These are phyloP conservation scores for Smittia sp. DNA, from an alignment of 2,888 invertebrate species.

Conservation along the genomic window DNA sequence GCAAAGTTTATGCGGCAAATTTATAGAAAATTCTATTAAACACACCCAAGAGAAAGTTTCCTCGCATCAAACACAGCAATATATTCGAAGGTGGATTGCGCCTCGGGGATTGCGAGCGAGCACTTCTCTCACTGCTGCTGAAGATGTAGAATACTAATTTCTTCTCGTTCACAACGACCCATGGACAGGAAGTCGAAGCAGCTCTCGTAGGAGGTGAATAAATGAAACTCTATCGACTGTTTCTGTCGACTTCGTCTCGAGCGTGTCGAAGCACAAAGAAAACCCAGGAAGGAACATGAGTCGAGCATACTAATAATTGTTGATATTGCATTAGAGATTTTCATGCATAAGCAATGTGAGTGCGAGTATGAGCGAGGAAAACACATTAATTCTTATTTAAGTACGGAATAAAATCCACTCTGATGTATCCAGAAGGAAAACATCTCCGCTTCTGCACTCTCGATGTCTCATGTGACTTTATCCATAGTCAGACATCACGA, in stretches of 20 bases:
- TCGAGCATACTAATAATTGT: conserved; percentile 12
- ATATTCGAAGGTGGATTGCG: not conserved
- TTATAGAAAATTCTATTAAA: conserved; percentile 39
- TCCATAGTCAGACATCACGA: not conserved
- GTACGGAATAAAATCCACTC: conserved; percentile 18
- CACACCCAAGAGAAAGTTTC: conserved; percentile 30
- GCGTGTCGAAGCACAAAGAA: not conserved
- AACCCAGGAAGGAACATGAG: not conserved
- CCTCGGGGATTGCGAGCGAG: not conserved
- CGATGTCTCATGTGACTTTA: not conserved
- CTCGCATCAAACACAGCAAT: not conserved
- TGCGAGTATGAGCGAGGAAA: conserved; percentile 1
- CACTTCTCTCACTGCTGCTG: not conserved
- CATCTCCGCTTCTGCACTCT: not conserved
- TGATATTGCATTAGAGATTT: conserved; percentile 13
- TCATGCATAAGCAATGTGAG: not conserved
- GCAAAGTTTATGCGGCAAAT: conserved; percentile 20
- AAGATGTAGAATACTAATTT: conserved; percentile 34
- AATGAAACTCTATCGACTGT: not conserved
- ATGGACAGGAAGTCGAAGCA: conserved; percentile 3
- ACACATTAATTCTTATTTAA: conserved; percentile 29
- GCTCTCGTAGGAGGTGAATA: not conserved
- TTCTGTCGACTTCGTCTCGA: not conserved
- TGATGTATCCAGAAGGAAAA: not conserved
- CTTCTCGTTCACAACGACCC: not conserved